Evolutionary conservation across 2,113 vertebrate species (phyloP), one percentile per base, ranked within the genome.

Genomic region (Geococcyx californianus): DNA sequence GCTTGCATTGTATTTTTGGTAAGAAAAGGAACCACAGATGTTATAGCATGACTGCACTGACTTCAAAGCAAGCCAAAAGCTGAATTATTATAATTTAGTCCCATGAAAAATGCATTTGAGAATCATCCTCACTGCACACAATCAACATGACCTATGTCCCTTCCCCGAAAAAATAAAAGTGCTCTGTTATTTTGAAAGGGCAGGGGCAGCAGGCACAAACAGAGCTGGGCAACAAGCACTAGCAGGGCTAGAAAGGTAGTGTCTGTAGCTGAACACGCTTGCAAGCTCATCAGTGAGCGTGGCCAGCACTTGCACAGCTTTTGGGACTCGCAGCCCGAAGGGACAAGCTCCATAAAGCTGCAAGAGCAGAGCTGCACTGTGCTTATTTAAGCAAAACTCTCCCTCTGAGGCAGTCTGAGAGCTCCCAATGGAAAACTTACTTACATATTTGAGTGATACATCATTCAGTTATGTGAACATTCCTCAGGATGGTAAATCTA

Each of bases 311-410:
- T 69, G 66, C 75, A 40, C 31, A 86, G 68, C 76, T 88, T 86
- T 88, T 52, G 36, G 52, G 79, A 72, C 56, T 6, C 25, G 60
- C 51, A 77, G 55, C 68, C 76, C 62, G 56, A 90, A 88, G 73
- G 64, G 52, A 80, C 55, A 84, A 68, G 64, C 64, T 84, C 44
- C 40, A 74, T 68, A 36, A 90, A 90, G 55, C 18, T 88, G 60
- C 72, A 86, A 10, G 36, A 94, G 13, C 72, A 91, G 82, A 90
- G 75, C 68, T 72, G 47, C 33, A 90, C 83, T 54, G 60, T 54
- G 68, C 90, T 95, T 91, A 74, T 88, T 92, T 78, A 81, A 93
- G 83, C 60, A 86, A 77, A 93, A 78, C 26, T 74, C 29, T 55
- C 67, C 68, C 56, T 90, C 75, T 78, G 64, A 81, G 85, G 52